Conservation (phyloP, 2,113 vertebrate species). For the Tiliqua scincoides region DNA sequence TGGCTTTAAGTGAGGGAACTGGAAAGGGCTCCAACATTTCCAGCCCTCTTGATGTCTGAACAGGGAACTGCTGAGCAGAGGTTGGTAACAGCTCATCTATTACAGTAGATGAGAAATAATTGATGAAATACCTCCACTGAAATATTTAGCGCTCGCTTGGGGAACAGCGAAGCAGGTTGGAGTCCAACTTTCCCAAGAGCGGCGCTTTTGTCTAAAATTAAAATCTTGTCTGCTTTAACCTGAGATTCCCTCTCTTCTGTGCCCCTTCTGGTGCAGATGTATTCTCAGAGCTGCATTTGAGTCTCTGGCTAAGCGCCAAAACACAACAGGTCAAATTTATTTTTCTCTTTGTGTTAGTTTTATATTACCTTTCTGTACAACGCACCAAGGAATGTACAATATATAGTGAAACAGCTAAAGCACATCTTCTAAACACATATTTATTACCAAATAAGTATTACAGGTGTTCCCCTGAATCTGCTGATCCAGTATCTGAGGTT, state of each 20-base stretch:
- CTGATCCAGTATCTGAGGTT: too few species aligned
- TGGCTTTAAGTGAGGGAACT: neutral
- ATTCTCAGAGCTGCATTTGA: neutral
- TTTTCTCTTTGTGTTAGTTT: neutral
- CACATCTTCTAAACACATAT: too few species aligned
- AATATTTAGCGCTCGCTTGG: constrained; percentile 52
- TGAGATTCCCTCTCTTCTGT: constrained; percentile 31
- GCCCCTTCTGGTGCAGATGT: neutral
- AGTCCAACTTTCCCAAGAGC: constrained; percentile 34
- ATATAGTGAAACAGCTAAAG: too few species aligned
- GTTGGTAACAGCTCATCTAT: constrained; percentile 22
- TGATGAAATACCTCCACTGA: constrained; percentile 36
- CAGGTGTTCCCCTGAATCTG: too few species aligned
- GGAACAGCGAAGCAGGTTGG: constrained; percentile 50
- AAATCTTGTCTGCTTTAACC: constrained; percentile 24
- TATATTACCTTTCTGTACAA: neutral
- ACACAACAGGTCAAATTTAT: neutral
- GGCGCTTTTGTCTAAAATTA: constrained; percentile 41
- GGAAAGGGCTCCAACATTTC: constrained; percentile 15
- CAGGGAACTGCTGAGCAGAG: constrained; percentile 42
- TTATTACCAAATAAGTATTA: too few species aligned
- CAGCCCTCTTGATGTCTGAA: constrained; percentile 19
- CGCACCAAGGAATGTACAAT: neutral
- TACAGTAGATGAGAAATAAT: constrained; percentile 48
- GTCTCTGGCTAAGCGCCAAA: neutral